Evolutionary conservation across 2,113 vertebrate species (phyloP), one percentile per base, ranked within the genome.

Genomic region (Saccopteryx leptura): DNA sequence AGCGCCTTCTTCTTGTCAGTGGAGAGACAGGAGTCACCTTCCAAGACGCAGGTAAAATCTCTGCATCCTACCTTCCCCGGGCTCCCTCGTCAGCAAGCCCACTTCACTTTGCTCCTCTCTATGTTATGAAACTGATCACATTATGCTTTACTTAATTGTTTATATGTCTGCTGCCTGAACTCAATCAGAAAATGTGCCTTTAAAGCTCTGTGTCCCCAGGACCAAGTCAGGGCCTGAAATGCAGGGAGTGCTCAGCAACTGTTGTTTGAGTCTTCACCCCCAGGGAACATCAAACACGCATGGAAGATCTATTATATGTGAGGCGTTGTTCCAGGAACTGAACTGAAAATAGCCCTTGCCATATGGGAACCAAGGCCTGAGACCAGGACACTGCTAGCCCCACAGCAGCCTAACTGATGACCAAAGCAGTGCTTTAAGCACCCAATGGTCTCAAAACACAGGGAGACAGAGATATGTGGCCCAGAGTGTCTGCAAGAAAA

Each of bases 311-410:
- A 33, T 61, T 78, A 10, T n/a, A 71, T 26, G 39, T 24, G 52
- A 9, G 19, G 15, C 39, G n/a, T 75, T 75, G 39, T 84, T 76
- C 61, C 6, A 93, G 80, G 19, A 28, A 65, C 26, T 21, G n/a
- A 91, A 78, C 11, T 8, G 68, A 95, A 80, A 95, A 68, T 63
- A 88, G 12, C 68, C 4, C n/a, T 69, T 93, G 24, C 24, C 80
- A 23, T 9, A 18, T 60, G 50, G 39, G 13, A 88, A 63, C 33
- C 56, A 75, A 86, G 75, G 2, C 31, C 61, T 7, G 26, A 86
- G 69, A 79, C 68, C 48, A 93, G 56, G 26, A 80, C 21, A 28
- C 61, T 31, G 19, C 63, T 56, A 19, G 65, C 75, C 93, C 5
- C 17, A 54, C 18, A 48, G 10, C 60, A n/a, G 33, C 75, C 46